Evolutionary conservation across 2,888 invertebrate species (phyloP).

Genomic region (Drosophila borborema): DNA sequence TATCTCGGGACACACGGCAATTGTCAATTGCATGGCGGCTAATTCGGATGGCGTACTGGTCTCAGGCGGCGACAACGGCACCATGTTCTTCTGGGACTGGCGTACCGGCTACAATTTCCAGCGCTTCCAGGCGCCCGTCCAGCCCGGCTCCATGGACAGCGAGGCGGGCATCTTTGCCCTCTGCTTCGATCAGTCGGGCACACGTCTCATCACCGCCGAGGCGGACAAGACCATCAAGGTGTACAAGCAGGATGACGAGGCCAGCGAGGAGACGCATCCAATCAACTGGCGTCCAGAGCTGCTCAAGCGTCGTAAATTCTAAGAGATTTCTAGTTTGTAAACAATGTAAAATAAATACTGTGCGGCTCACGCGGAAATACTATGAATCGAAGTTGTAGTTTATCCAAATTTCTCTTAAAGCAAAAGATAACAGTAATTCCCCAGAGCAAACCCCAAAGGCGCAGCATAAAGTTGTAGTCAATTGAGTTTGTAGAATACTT

Average conservation of each 20-base stretch:
- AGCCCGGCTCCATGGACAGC: constrained; percentile 99
- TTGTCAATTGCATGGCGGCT: constrained; percentile 97
- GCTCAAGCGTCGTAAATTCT: constrained; percentile 95
- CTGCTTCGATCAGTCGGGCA: constrained; percentile 97
- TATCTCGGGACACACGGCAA: constrained; percentile 97
- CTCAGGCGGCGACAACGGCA: constrained; percentile 99
- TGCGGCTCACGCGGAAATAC: not conserved
- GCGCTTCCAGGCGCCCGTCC: constrained; percentile 95
- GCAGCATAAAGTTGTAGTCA: not conserved
- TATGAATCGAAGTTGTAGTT: not conserved
- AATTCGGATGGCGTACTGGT: constrained; percentile 98
- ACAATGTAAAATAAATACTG: constrained; percentile 16
- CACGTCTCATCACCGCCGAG: constrained; percentile 97
- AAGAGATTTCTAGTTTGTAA: constrained; percentile 75
- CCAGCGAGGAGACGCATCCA: constrained; percentile 98
- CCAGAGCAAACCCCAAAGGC: not conserved
- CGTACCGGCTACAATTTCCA: constrained; percentile 99
- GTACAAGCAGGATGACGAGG: constrained; percentile 98
- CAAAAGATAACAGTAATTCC: not conserved
- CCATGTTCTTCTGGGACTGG: constrained; percentile 99
- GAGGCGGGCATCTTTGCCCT: constrained; percentile 99
- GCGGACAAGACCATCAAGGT: constrained; percentile 99
- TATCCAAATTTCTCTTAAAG: not conserved
- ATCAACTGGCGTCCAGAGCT: constrained; percentile 99
- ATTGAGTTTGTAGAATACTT: too few relatives aligned